phyloP scores from a whole-genome alignment of 2,888 invertebrate species.

The Oligia latruncula region DNA sequence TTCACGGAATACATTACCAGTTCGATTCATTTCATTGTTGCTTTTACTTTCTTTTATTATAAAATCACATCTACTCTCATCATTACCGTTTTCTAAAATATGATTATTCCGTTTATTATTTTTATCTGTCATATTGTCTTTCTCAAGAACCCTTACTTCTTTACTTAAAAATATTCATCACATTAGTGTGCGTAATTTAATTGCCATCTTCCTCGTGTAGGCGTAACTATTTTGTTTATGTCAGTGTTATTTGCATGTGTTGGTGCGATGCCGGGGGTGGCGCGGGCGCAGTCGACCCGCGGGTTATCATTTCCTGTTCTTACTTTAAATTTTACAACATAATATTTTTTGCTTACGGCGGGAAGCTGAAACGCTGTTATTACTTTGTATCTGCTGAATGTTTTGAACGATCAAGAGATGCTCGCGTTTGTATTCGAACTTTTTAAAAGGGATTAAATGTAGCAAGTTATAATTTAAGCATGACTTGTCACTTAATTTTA shows the following conservation, averaged over 20 bases:
- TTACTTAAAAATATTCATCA: slow-evolving; percentile 18
- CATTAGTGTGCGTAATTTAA: slow-evolving; percentile 65
- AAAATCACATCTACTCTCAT: not conserved
- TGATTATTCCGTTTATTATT: not conserved
- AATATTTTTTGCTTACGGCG: slow-evolving; percentile 81
- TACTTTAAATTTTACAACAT: slow-evolving; percentile 88
- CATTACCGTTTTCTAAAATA: not conserved
- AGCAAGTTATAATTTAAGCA: not conserved
- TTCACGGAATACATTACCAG: not conserved
- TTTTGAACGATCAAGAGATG: slow-evolving; percentile 17
- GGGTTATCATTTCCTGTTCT: slow-evolving; percentile 90
- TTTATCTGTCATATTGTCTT: not conserved
- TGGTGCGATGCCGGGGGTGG: slow-evolving; percentile 72
- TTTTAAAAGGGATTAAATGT: not conserved
- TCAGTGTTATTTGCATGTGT: slow-evolving; percentile 73
- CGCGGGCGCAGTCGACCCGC: slow-evolving; percentile 83
- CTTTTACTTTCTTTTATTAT: not conserved
- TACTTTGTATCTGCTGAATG: slow-evolving; percentile 53
- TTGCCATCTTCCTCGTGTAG: slow-evolving; percentile 67
- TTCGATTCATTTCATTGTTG: not conserved
- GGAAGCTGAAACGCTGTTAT: slow-evolving; percentile 75
- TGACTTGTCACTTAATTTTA: slow-evolving; percentile 1
- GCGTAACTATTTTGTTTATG: slow-evolving; percentile 64
- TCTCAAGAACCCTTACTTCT: not conserved
- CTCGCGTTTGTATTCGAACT: not conserved